Base-by-base conservation (phyloP, 30 jellyfish, hydroid and myxozoan genomes). In the Cassiopea andromeda region DNA sequence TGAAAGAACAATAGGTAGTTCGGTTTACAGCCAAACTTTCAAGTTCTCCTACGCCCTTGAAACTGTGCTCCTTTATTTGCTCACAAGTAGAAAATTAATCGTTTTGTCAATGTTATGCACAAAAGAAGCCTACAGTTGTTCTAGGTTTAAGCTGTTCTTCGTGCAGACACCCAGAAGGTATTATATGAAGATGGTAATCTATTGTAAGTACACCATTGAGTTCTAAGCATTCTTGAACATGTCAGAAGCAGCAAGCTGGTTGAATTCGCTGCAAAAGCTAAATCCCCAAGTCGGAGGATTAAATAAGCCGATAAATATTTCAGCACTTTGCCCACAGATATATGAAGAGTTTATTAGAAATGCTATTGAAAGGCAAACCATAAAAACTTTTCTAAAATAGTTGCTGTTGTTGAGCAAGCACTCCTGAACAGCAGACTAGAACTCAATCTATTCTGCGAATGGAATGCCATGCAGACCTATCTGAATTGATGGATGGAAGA, bases 211-310 rank as follows among this genome's bases (percentile, higher is more conserved):
- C 7, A 54, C 64, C 64, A 6, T 54, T 10, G 64, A 54, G 10
- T 54, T 10, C 64, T 54, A 54, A 54, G 64, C 64, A 54, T 10
- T 54, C 12, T 54, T 54, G 10, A 54, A 54, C 64, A 54, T 3
- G 12, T 54, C 64, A 7, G 79, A 70, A 43, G 79, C 79, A 70
- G 50, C 79, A 19, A 70, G 54, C 79, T 43, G 79, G 50, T 70
- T 54, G 27, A 70, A 43, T 2, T 71, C 73, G 44, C 49, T 45
- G 90, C 82, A 46, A 17, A 38, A n/a, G 43, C 16, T 81, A 81
- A 81, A 64, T 82, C 67, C 80, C 17, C 67, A 64, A 59, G 67
- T 81, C 67, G 69, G 45, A 43, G 19, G 90, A 81, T 81, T 81
- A 81, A 9, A 46, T 1, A 44, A 49, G 60, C 81, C 67, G 54